A percentile compares a stretch with the other conserved stretches of the same genome.
These are phyloP conservation scores for Rousettus madagascariensis DNA, from an alignment of 2,797 vertebrate species.

Conservation along the genomic window DNA sequence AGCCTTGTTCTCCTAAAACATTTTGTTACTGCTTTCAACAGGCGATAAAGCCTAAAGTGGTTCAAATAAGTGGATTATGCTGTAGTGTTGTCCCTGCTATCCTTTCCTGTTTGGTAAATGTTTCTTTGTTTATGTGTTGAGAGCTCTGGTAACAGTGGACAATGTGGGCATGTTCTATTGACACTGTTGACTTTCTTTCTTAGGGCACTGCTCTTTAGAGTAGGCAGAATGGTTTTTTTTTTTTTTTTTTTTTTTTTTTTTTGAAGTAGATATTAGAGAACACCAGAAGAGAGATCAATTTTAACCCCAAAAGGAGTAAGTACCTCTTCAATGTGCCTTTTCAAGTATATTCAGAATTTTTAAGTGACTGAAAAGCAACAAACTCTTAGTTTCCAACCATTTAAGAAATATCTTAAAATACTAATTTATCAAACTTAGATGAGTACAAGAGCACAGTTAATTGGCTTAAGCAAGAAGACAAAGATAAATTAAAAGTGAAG, in stretches of 20 bases:
- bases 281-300: neutral
- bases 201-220: neutral
- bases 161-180: neutral
- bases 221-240: neutral
- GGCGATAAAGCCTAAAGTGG: neutral
- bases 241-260: neutral
- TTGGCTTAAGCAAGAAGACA: neutral
- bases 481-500: neutral
- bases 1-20: neutral
- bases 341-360: neutral
- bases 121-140: neutral
- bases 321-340: neutral
- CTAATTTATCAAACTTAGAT: neutral
- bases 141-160: neutral
- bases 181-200: neutral
- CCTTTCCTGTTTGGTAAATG: neutral
- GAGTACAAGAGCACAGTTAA: neutral
- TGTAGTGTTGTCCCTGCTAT: neutral
- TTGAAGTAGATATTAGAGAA: neutral
- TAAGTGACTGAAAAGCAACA: neutral
- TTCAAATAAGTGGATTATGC: neutral
- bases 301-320: neutral
- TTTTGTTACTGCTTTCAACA: neutral
- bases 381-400: neutral
- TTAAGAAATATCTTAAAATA: constrained; percentile 3